Evolutionary conservation across 2,113 vertebrate species (phyloP).

Genomic region (Tichodroma muraria): DNA sequence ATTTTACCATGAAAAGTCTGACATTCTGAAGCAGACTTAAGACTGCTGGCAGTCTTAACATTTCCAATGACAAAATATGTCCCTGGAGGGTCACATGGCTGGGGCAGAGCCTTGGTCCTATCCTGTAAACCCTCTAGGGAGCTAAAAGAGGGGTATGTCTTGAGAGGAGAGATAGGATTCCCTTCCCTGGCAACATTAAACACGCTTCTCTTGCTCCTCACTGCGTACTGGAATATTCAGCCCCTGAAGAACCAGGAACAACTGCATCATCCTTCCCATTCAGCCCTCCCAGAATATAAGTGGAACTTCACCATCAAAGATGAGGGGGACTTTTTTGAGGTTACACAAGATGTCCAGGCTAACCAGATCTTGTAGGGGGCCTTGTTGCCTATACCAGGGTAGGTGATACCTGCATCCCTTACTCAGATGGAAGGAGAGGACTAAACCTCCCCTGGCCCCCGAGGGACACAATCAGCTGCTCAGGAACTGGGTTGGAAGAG

Average conservation of each 20-base stretch:
- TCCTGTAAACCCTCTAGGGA: not conserved
- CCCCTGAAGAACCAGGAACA: not conserved
- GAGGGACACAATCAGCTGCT: not conserved
- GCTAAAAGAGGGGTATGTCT: not conserved
- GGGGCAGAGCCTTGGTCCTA: not conserved
- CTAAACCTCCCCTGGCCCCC: not conserved
- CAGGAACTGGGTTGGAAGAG: not conserved
- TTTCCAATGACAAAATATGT: not conserved
- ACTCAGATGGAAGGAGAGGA: not conserved
- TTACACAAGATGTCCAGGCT: not conserved
- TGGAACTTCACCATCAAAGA: not conserved
- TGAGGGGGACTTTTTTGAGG: not conserved
- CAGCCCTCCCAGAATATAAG: not conserved
- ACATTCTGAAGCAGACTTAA: too few species aligned
- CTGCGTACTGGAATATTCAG: not conserved
- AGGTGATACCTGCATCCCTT: not conserved
- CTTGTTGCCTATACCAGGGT: rapidly evolving
- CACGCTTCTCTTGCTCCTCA: not conserved
- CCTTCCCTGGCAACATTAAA: not conserved
- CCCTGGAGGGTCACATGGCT: not conserved
- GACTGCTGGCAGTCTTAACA: too few species aligned
- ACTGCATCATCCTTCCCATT: not conserved
- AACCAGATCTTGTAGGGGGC: not conserved
- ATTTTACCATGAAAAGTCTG: too few species aligned
- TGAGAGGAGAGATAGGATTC: not conserved